Base-by-base conservation (phyloP, 2,113 vertebrate species). In the Peucedramus taeniatus region DNA sequence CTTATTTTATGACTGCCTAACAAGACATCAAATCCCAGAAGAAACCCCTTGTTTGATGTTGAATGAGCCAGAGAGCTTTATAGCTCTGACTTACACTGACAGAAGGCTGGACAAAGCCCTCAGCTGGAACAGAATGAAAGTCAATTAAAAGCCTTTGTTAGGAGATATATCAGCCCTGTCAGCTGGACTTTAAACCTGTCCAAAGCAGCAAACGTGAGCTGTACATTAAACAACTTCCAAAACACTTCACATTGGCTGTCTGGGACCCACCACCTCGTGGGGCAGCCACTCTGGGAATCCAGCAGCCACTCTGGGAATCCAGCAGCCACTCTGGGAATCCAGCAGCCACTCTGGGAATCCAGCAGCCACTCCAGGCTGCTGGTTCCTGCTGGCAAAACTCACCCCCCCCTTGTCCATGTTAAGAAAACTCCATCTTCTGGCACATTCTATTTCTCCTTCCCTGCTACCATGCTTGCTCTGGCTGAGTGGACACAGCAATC, bases 141-240 rank as follows among this genome's bases (percentile, higher is more conserved):
- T 56, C 90, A 93, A 90, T 95, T 94, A 96, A 84, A 92, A 91
- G 51, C 74, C 92, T 88, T 80, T 81, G 60, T 74, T 92, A 93
- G 33, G 26, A 91, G 75, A 91, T 39, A 31, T 7, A 81, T 90
- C 83, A 93, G 72, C 44, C 45, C 61, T 79, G 76, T 71, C 92
- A 66, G 72, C 1, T 86, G 71, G 74, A 88, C 59, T 92, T 95
- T 83, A 86, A 90, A 90, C 56, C 80, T 80, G 69, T 84, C 76
- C 80, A 89, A 83, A 93, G 9, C 30, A 37, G 75, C 76, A 47
- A 76, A 88, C 0, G 3, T n/a, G 40, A 94, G 61, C 83, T 53
- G 19, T 28, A 60, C 21, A 30, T 84, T 68, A 90, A 92, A 83
- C 18, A 56, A 56, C 20, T 79, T 42, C 80, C 86, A 75, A 89